These are phyloP conservation scores for Nebria ingens DNA, from an alignment of 1,140 invertebrate species.

Conservation along the genomic window DNA sequence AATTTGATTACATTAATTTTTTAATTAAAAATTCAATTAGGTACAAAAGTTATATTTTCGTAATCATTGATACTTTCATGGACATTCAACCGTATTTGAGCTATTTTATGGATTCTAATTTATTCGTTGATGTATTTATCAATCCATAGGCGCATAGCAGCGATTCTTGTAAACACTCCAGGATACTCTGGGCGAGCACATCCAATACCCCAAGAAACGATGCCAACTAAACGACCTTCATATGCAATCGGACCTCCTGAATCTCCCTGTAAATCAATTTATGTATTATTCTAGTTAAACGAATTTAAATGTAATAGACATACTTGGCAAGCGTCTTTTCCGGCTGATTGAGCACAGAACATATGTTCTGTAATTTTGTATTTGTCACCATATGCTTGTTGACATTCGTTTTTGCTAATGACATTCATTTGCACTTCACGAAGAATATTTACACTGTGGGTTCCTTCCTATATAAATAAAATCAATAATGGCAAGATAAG, in stretches of 20 bases:
- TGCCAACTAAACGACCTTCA: constrained; percentile 37
- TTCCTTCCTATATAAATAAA: neutral
- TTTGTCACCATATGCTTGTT: neutral
- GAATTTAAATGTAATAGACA: neutral
- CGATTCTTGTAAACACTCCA: constrained; percentile 47
- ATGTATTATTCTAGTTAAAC: neutral
- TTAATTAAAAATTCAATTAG: neutral
- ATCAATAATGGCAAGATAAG: too few species aligned
- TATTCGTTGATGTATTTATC: neutral
- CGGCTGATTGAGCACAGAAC: neutral
- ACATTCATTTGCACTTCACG: neutral
- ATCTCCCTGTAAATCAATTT: constrained; percentile 32
- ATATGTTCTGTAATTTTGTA: neutral
- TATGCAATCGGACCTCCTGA: constrained; percentile 38
- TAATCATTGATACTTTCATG: too few species aligned
- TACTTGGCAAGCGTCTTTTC: neutral
- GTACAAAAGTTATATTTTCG: too few species aligned
- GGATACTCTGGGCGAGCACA: constrained; percentile 44
- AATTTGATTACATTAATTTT: neutral
- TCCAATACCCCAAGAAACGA: constrained; percentile 48
- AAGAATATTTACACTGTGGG: neutral
- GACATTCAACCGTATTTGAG: too few species aligned
- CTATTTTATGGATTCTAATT: too few species aligned
- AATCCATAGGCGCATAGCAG: constrained; percentile 32
- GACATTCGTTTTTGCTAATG: neutral